These are phyloP conservation scores for Raja brachyura DNA, from an alignment of 2,113 vertebrate genomes.

Conservation along the genomic window DNA sequence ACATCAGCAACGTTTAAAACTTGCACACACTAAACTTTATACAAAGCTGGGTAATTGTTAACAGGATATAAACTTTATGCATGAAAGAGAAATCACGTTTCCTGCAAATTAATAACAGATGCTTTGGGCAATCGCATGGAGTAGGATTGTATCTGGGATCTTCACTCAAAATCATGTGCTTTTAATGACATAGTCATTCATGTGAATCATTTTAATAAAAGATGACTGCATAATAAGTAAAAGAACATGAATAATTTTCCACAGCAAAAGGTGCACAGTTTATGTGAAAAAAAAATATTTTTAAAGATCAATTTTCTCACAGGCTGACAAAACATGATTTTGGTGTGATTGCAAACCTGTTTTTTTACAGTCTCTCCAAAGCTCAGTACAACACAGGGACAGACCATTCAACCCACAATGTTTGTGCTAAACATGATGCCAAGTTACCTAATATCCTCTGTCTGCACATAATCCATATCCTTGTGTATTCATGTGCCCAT, in stretches of 20 bases:
- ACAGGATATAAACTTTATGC: neutral
- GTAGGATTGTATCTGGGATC: neutral
- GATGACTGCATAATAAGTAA: neutral
- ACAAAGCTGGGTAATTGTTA: neutral
- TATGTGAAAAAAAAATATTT: no score
- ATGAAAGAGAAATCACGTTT: neutral
- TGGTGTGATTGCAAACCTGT: neutral
- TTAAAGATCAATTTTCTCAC: no score
- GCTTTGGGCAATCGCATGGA: neutral
- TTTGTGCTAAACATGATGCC: no score
- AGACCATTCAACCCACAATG: no score
- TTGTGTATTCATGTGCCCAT: no score
- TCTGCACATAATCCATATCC: no score
- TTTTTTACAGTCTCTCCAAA: neutral
- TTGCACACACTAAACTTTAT: neutral
- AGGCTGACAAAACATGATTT: neutral
- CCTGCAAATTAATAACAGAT: neutral
- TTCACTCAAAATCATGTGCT: neutral
- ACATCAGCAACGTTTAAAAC: neutral
- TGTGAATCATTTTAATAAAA: neutral
- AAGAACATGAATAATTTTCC: neutral
- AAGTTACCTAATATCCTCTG: no score
- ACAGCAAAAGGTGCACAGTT: no score
- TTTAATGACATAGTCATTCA: neutral
- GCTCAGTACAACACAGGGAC: no score